phyloP scores from a whole-genome alignment of 2,797 vertebrate genomes.

The Leuciscus waleckii region DNA sequence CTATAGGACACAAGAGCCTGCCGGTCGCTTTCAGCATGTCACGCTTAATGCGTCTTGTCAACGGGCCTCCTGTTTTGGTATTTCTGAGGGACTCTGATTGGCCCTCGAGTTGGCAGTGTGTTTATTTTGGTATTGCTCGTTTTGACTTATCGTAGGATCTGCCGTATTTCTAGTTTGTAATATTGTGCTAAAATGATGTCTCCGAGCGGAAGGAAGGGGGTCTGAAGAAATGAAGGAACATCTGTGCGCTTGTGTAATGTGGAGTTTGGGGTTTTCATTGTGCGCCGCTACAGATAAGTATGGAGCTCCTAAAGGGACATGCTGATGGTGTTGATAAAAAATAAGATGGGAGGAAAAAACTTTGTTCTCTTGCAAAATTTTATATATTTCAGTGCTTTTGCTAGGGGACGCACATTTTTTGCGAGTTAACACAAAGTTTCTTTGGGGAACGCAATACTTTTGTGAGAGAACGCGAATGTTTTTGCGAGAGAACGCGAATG shows the following conservation, averaged over 20 bases:
- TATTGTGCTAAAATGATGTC: slow-evolving; percentile 2
- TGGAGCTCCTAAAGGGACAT: neutral
- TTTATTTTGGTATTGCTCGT: slow-evolving; percentile 49
- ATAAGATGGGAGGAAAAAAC: neutral
- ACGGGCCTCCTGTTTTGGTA: slow-evolving; percentile 32
- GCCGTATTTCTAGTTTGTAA: slow-evolving; percentile 47
- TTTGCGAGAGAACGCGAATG: too few species aligned
- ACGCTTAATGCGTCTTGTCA: slow-evolving; percentile 52
- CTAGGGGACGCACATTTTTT: too few species aligned
- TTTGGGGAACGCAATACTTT: too few species aligned
- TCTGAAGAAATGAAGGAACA: slow-evolving; percentile 5
- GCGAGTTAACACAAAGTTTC: too few species aligned
- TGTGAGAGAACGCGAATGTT: neutral
- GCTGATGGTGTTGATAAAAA: neutral
- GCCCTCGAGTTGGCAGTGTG: slow-evolving; percentile 29
- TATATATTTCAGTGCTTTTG: too few species aligned
- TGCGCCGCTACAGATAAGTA: slow-evolving; percentile 21
- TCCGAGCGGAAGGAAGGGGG: neutral
- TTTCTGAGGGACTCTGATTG: slow-evolving; percentile 33
- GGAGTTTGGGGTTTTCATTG: slow-evolving; percentile 22
- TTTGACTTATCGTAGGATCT: slow-evolving; percentile 45
- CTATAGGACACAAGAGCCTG: slow-evolving; percentile 14
- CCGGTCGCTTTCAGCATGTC: slow-evolving; percentile 38
- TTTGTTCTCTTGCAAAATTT: too few species aligned
- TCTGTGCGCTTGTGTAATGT: slow-evolving; percentile 43